Conservation (phyloP, 1,140 invertebrate species). For the Aporrectodea caliginosa region DNA sequence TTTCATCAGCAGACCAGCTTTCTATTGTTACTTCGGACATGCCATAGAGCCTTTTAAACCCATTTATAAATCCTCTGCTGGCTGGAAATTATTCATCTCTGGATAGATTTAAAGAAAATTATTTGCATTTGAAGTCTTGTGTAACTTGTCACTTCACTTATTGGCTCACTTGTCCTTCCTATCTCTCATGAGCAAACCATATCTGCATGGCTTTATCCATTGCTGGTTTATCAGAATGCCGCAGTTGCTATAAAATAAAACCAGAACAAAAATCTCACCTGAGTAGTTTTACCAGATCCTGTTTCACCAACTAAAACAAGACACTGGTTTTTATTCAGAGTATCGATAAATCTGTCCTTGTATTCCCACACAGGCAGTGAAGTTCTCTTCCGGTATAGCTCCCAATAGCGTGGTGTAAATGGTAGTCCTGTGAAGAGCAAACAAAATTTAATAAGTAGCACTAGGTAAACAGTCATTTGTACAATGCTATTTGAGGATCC, state of each 20-base stretch:
- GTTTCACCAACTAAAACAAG: conserved; percentile 93
- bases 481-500: neutral
- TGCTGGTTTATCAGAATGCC: conserved; percentile 59
- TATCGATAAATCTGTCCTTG: conserved; percentile 87
- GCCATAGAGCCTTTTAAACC: too few relatives aligned
- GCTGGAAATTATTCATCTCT: too few relatives aligned
- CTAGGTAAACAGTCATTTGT: neutral
- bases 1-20: too few relatives aligned
- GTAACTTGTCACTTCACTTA: too few relatives aligned
- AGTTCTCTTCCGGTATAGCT: conserved; percentile 74
- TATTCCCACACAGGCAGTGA: conserved; percentile 97
- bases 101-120: too few relatives aligned
- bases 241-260: conserved; percentile 62
- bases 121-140: too few relatives aligned
- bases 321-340: conserved; percentile 81
- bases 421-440: conserved; percentile 45
- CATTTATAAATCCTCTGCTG: too few relatives aligned
- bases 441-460: neutral
- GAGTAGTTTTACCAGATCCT: conserved; percentile 94
- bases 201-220: too few relatives aligned
- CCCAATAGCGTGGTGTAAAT: conserved; percentile 56
- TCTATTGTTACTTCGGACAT: too few relatives aligned
- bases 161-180: too few relatives aligned
- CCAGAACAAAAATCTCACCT: too few relatives aligned
- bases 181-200: too few relatives aligned